Percentiles rank a stretch among this genome's conserved stretches.
phyloP scores from a whole-genome alignment of 2,888 invertebrate species.

The Gastrophysa polygoni region DNA sequence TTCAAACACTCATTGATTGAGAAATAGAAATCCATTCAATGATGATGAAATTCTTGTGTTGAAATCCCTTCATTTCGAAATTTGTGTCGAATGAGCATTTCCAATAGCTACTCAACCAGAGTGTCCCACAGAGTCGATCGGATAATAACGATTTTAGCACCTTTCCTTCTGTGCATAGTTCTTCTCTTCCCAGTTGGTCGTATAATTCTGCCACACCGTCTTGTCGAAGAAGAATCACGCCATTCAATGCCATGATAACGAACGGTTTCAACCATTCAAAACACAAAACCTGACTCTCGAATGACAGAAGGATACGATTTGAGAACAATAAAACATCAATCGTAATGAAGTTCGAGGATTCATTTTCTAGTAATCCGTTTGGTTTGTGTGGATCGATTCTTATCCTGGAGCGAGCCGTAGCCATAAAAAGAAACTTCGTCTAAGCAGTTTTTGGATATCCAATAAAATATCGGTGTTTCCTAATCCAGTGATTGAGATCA shows the following conservation, averaged over 20 bases:
- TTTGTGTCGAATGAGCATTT: no score
- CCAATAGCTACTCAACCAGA: no score
- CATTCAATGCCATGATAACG: background rate
- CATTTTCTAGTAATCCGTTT: constrained; percentile 16
- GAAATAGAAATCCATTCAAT: no score
- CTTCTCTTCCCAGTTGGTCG: no score
- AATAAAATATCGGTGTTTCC: constrained; percentile 10
- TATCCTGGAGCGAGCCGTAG: background rate
- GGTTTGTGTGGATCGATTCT: constrained; percentile 7
- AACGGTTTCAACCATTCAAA: background rate
- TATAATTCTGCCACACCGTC: no score
- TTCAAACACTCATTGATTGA: no score
- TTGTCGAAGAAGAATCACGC: no score
- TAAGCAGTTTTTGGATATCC: constrained; percentile 12
- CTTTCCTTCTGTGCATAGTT: no score
- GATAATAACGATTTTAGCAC: no score
- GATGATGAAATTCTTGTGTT: no score
- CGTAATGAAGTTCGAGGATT: constrained; percentile 19
- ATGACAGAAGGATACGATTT: constrained; percentile 3
- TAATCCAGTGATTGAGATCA: constrained; percentile 1
- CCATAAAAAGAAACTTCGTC: constrained; percentile 1
- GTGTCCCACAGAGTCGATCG: no score
- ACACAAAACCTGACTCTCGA: background rate
- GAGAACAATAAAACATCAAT: constrained; percentile 16
- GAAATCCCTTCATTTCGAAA: no score